Conservation (phyloP, 2,888 invertebrate species). For the Rhagium mordax region DNA sequence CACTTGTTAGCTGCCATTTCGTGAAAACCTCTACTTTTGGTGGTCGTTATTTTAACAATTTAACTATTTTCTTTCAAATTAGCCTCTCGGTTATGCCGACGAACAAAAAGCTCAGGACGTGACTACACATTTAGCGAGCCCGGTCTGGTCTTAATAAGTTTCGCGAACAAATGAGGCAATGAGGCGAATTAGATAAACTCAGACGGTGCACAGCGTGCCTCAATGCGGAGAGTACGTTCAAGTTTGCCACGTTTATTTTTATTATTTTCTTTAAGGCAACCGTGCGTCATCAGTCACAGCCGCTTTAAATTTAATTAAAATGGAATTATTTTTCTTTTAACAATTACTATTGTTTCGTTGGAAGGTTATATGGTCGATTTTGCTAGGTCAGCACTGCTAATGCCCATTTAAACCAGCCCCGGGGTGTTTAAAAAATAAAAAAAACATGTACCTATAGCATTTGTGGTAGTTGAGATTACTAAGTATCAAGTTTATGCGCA, state of each 20-base stretch:
- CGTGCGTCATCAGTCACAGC: not conserved
- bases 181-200: constrained; percentile 10
- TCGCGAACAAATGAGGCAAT: constrained; percentile 5
- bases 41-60: not conserved
- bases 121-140: not conserved
- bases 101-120: constrained; percentile 7
- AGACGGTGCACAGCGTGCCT: not conserved
- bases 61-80: constrained; percentile 5
- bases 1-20: too few relatives aligned
- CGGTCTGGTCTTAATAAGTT: constrained; percentile 8
- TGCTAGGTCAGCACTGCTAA: too few relatives aligned
- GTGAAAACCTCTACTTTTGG: too few relatives aligned
- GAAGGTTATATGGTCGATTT: too few relatives aligned
- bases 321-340: not conserved
- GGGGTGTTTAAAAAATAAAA: too few relatives aligned
- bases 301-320: not conserved
- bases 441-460: too few relatives aligned
- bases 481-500: too few relatives aligned
- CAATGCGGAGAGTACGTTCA: not conserved
- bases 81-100: not conserved
- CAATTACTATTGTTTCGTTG: not conserved
- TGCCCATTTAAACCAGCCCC: too few relatives aligned
- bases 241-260: not conserved
- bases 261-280: not conserved
- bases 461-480: too few relatives aligned